Conservation (phyloP, 2,888 invertebrate genomes). For the Cephus nigrinus region DNA sequence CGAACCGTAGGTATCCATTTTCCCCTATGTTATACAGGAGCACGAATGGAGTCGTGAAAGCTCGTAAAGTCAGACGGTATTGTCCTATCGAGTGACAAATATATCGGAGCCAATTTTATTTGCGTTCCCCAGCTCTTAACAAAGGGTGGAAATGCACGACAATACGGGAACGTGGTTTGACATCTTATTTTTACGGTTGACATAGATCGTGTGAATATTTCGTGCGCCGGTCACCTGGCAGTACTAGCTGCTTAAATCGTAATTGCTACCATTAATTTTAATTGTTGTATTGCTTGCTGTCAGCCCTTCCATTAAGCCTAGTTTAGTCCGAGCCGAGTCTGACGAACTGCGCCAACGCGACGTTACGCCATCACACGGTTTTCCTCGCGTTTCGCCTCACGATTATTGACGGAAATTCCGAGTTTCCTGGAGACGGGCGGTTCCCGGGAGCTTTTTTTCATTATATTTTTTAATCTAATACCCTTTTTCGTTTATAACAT, state of each 20-base stretch:
- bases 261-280: conserved; percentile 34
- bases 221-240: conserved; percentile 29
- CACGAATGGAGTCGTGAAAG: background rate
- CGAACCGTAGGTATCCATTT: background rate
- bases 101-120: conserved; percentile 36
- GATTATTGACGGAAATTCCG: background rate
- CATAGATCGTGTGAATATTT: background rate
- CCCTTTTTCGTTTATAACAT: background rate
- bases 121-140: conserved; percentile 24
- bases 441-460: background rate
- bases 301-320: conserved; percentile 23
- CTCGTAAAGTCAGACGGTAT: conserved; percentile 13
- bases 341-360: background rate
- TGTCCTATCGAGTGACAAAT: conserved; percentile 39
- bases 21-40: background rate
- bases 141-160: conserved; percentile 33
- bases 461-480: background rate
- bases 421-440: background rate
- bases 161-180: conserved; percentile 30
- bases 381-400: background rate
- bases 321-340: conserved; percentile 16
- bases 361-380: background rate
- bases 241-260: conserved; percentile 22
- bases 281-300: conserved; percentile 27
- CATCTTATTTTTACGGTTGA: conserved; percentile 38